Evolutionary conservation across 2,888 invertebrate species (phyloP).

Genomic region (Drosophila sordidula): DNA sequence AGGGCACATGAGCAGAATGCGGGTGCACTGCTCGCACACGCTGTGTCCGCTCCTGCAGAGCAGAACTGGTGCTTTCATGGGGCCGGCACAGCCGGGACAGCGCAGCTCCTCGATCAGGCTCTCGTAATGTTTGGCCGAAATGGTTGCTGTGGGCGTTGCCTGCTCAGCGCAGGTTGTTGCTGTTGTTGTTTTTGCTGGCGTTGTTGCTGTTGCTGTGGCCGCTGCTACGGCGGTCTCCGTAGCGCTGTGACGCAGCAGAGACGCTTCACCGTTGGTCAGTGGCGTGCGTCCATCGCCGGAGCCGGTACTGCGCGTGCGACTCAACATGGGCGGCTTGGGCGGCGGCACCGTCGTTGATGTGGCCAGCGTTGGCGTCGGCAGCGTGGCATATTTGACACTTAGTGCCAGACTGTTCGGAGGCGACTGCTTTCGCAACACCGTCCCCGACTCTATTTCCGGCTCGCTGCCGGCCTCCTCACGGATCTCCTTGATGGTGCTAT

Average conservation of each 20-base stretch:
- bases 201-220: background rate
- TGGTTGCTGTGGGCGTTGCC: conserved; percentile 13
- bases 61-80: conserved; percentile 83
- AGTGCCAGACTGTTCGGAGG: conserved; percentile 53
- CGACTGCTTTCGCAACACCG: conserved; percentile 12
- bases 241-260: conserved; percentile 39
- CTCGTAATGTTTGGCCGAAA: conserved; percentile 79
- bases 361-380: conserved; percentile 55
- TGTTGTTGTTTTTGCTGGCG: background rate
- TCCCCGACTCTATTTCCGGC: background rate
- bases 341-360: conserved; percentile 64
- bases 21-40: conserved; percentile 83
- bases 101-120: conserved; percentile 83
- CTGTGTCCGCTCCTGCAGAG: conserved; percentile 84
- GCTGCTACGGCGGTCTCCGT: conserved; percentile 22
- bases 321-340: conserved; percentile 82
- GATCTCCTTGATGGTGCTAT: conserved; percentile 69
- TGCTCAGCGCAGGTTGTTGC: conserved; percentile 14
- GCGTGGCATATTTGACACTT: conserved; percentile 70
- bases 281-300: conserved; percentile 65
- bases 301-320: conserved; percentile 80
- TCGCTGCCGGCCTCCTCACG: conserved; percentile 30
- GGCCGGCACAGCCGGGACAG: conserved; percentile 84
- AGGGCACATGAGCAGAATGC: conserved; percentile 82
- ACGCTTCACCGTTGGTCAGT: conserved; percentile 41